A percentile compares a stretch with the other conserved stretches of the same genome.
Conservation (phyloP, 2,888 invertebrate genomes). For the Trichopoda pennipes region DNA sequence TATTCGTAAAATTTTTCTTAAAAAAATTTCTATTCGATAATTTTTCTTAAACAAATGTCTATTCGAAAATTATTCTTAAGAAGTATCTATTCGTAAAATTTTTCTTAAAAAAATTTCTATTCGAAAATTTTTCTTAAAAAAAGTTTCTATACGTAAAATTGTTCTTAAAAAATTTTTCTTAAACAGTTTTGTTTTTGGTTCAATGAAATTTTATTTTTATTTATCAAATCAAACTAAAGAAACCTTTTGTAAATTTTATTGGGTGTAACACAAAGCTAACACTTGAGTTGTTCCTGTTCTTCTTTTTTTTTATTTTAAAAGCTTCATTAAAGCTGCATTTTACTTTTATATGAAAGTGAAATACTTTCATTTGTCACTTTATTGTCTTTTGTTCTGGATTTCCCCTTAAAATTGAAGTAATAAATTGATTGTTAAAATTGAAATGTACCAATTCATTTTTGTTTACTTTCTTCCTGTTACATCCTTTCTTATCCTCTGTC, state of each 20-base stretch:
- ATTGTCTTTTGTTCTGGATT: constrained; percentile 31
- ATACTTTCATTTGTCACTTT: constrained; percentile 2
- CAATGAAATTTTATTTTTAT: too few relatives aligned
- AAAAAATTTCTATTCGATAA: too few relatives aligned
- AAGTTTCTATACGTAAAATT: too few relatives aligned
- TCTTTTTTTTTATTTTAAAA: not conserved
- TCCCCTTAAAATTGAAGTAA: constrained; percentile 27
- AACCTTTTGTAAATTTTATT: not conserved
- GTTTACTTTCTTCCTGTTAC: not conserved
- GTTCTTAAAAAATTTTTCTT: too few relatives aligned
- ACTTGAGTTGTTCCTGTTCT: constrained; percentile 1
- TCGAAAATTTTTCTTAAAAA: too few relatives aligned
- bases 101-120: too few relatives aligned
- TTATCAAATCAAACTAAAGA: not conserved
- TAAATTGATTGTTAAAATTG: constrained; percentile 32
- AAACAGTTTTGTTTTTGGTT: too few relatives aligned
- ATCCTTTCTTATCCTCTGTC: not conserved
- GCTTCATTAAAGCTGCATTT: not conserved
- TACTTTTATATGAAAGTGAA: constrained; percentile 6
- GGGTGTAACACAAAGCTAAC: not conserved
- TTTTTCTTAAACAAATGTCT: too few relatives aligned
- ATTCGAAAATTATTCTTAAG: too few relatives aligned
- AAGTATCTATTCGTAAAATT: too few relatives aligned
- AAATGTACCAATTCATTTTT: constrained; percentile 25
- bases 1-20: too few relatives aligned